A percentile compares a stretch with the other conserved stretches of the same genome.
These are phyloP conservation scores for Mormyrus iriodes DNA, from an alignment of 2,113 vertebrate species.

Conservation along the genomic window DNA sequence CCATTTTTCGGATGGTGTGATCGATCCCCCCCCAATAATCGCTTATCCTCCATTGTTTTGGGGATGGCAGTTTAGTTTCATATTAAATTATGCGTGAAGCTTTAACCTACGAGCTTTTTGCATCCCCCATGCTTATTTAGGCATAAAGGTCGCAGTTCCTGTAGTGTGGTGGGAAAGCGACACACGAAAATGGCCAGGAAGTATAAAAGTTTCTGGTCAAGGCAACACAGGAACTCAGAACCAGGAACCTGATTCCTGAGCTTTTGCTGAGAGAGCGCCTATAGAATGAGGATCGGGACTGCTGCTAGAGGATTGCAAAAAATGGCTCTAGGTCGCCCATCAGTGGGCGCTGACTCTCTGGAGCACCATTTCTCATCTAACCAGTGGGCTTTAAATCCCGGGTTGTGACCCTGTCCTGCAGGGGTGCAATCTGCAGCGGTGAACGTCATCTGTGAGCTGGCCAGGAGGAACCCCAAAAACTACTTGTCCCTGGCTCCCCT, in stretches of 20 bases:
- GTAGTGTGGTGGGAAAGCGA: background rate
- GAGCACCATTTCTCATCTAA: background rate
- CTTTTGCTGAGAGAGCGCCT: background rate
- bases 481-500: conserved; percentile 93
- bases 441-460: conserved; percentile 96
- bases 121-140: background rate
- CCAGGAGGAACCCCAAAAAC: conserved; percentile 95
- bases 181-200: background rate
- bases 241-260: background rate
- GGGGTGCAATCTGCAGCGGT: conserved; percentile 97
- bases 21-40: background rate
- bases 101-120: background rate
- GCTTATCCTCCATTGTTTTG: background rate
- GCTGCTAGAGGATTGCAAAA: background rate
- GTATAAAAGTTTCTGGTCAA: background rate
- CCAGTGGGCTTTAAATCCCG: background rate
- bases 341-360: background rate
- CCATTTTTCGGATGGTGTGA: background rate
- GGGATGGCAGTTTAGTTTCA: background rate
- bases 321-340: too few species aligned
- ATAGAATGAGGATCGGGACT: background rate
- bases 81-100: too few species aligned
- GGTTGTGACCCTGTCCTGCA: conserved; percentile 35
- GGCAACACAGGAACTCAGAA: background rate
- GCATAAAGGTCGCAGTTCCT: background rate